Base-by-base conservation (phyloP, 2,113 vertebrate genomes). In the Oreotragus oreotragus region DNA sequence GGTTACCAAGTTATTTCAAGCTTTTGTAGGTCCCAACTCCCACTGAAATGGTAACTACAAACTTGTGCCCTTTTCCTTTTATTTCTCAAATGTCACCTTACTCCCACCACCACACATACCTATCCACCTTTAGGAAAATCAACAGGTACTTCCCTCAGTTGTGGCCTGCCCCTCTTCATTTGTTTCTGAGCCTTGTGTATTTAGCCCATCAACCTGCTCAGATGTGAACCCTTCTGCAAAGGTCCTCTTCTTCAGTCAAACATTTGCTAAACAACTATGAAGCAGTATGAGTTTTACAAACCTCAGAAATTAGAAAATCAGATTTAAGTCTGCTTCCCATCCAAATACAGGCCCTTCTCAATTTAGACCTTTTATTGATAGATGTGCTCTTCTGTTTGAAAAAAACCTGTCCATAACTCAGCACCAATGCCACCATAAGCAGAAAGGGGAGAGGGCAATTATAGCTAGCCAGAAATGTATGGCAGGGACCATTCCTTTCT, bases 271-370 rank as follows among this genome's bases (percentile, higher is more conserved):
- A 47, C 86, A 93, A 43, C 73, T 94, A 73, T 64, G 88, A 91
- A 87, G 21, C 43, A 73, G 8, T 95, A 47, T 90, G 30, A 95
- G 43, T 95, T 93, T 91, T 95, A 85, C 28, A 70, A 92, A 84
- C 80, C 83, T 97, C 76, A 92, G 62, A 83, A 96, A 93, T 91
- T 58, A 57, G 43, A 96, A 96, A 94, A 84, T 89, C 55, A 89
- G 80, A 93, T 25, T 36, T 66, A 84, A 89, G 19, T 79, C 45
- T 76, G 57, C 60, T 93, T 58, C 76, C 79, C 14, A 45, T 96
- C 84, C 49, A 91, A 96, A 45, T n/a, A 91, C 30, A 96, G 49
- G 8, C 33, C 19, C 23, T 90, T 96, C 57, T 96, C 85, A 96
- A 33, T 96, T 62, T 97, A 94, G 62, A 77, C 28, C 73, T 94